Conservation (phyloP, 2,113 vertebrate species). For the Naja naja region DNA sequence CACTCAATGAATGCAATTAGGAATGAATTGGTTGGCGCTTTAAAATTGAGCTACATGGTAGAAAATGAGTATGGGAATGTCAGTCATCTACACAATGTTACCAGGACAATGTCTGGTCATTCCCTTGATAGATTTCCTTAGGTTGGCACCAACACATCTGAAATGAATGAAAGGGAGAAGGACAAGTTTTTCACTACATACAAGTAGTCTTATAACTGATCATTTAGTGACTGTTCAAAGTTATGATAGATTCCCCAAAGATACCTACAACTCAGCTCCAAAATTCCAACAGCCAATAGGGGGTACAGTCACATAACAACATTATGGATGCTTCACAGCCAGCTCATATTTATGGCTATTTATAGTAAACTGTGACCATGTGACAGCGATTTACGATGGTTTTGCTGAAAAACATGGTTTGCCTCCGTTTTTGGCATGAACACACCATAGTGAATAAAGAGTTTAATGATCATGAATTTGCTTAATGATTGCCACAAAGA, state of each 20-base stretch:
- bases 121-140: not conserved
- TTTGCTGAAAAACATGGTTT: not conserved
- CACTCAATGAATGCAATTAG: not conserved
- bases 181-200: not conserved
- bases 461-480: not conserved
- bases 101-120: not conserved
- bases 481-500: not conserved
- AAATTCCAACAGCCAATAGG: not conserved
- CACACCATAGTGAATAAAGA: not conserved
- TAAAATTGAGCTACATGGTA: not conserved
- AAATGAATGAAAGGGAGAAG: not conserved
- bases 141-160: not conserved
- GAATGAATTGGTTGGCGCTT: not conserved
- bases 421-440: not conserved
- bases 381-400: not conserved
- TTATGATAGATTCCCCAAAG: not conserved
- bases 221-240: not conserved
- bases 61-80: not conserved
- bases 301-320: too few relatives aligned
- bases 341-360: not conserved
- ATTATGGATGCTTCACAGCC: not conserved
- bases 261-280: not conserved
- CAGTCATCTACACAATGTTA: not conserved
- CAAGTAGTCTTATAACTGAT: not conserved
- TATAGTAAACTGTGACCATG: not conserved